These are phyloP conservation scores for Microtus pennsylvanicus DNA, from an alignment of 2,113 vertebrate genomes.

Conservation along the genomic window DNA sequence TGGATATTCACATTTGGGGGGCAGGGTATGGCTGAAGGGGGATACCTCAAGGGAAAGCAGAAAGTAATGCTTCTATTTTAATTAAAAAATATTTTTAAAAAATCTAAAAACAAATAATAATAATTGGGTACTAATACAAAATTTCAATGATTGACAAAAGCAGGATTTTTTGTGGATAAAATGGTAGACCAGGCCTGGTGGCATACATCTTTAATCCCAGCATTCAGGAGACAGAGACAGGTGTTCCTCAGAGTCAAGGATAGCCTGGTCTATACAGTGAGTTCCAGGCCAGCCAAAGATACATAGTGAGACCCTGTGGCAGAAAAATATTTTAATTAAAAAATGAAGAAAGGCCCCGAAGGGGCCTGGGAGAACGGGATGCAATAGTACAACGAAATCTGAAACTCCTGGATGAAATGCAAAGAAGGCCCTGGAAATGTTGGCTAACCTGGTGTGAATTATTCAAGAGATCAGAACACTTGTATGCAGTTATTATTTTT, in stretches of 20 bases:
- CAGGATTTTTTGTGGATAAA: background rate
- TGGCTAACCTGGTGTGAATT: background rate
- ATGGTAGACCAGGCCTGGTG: background rate
- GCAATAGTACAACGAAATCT: background rate
- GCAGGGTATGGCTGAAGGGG: background rate
- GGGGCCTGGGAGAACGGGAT: background rate
- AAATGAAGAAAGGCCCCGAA: background rate
- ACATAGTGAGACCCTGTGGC: background rate
- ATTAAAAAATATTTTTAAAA: background rate
- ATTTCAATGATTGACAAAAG: background rate
- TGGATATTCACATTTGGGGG: background rate
- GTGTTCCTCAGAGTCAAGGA: background rate
- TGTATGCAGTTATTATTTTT: background rate
- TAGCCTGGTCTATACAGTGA: background rate
- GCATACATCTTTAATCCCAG: background rate
- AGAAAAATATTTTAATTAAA: background rate
- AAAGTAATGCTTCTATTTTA: background rate
- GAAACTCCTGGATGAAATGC: background rate
- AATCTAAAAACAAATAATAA: too few relatives aligned
- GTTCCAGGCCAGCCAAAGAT: background rate
- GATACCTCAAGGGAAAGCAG: background rate
- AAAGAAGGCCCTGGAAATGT: background rate
- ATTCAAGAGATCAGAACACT: background rate
- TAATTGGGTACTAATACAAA: conserved; percentile 1
- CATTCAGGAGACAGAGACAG: background rate